phyloP scores from a whole-genome alignment of 2,797 vertebrate genomes.

The Pelobates cultripes region DNA sequence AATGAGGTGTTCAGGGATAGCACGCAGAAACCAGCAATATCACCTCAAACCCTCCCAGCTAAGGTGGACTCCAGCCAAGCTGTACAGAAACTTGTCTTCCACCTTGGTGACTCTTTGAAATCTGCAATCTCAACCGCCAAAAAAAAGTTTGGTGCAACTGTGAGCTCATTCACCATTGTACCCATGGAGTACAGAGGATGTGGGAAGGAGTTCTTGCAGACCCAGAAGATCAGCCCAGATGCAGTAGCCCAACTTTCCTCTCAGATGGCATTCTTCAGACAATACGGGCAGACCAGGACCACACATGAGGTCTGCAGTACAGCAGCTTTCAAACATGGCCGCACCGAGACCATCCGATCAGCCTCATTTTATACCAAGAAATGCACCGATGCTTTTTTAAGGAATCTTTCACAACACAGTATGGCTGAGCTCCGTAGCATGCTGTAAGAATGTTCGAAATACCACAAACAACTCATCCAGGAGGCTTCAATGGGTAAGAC shows the following conservation, averaged over 20 bases:
- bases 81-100: slow-evolving; percentile 83
- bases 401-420: slow-evolving; percentile 72
- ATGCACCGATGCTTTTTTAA: slow-evolving; percentile 85
- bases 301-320: slow-evolving; percentile 97
- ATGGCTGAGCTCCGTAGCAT: slow-evolving; percentile 78
- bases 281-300: slow-evolving; percentile 85
- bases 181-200: slow-evolving; percentile 83
- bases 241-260: slow-evolving; percentile 89
- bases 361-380: slow-evolving; percentile 83
- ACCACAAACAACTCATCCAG: slow-evolving; percentile 90
- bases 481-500: slow-evolving; percentile 95
- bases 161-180: slow-evolving; percentile 81
- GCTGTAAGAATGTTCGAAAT: slow-evolving; percentile 85
- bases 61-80: slow-evolving; percentile 75
- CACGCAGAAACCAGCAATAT: slow-evolving; percentile 76
- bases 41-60: slow-evolving; percentile 73
- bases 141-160: slow-evolving; percentile 78
- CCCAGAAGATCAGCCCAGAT: slow-evolving; percentile 91
- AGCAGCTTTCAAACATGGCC: slow-evolving; percentile 92
- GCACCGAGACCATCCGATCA: slow-evolving; percentile 93
- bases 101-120: slow-evolving; percentile 79
- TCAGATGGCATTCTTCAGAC: slow-evolving; percentile 92
- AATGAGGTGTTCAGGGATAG: slow-evolving; percentile 94
- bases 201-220: slow-evolving; percentile 90
- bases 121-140: slow-evolving; percentile 80